A percentile compares a stretch with the other conserved stretches of the same genome.
These are phyloP conservation scores for Latrodectus geometricus DNA, from an alignment of 1,140 invertebrate species.

Conservation along the genomic window DNA sequence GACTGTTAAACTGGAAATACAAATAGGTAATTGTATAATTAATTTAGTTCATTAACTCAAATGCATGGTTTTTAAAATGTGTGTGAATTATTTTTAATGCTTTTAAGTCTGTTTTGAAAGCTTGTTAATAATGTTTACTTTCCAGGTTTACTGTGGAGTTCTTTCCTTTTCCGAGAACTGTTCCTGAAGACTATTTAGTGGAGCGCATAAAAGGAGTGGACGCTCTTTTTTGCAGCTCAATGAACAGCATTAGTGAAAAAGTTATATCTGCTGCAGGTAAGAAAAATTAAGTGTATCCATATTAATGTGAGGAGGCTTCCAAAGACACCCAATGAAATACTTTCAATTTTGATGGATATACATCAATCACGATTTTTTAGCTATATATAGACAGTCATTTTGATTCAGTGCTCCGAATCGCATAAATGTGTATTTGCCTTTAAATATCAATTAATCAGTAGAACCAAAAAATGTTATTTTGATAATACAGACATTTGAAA, in stretches of 20 bases:
- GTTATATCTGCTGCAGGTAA: conserved; percentile 42
- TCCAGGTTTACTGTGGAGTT: conserved; percentile 22
- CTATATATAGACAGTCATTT: background rate
- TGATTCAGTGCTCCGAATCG: background rate
- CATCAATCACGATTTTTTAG: background rate
- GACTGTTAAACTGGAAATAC: too few relatives aligned
- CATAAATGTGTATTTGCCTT: background rate
- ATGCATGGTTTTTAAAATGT: background rate
- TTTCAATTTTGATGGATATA: background rate
- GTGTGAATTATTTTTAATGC: background rate
- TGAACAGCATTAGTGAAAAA: conserved; percentile 21
- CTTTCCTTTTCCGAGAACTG: background rate
- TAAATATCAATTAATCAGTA: background rate
- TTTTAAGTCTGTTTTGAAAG: background rate
- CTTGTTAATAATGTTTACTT: background rate
- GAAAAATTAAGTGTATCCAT: too few relatives aligned
- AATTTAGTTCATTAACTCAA: background rate
- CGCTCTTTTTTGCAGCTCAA: conserved; percentile 31
- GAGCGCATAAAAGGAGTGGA: background rate
- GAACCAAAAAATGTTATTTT: too few relatives aligned
- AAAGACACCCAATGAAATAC: background rate
- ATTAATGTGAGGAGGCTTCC: too few relatives aligned
- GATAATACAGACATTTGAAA: background rate
- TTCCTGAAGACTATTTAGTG: background rate
- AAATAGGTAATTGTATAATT: background rate